A percentile compares a stretch with the other conserved stretches of the same genome.
Conservation (phyloP, 2,888 invertebrate species). For the Uropetala carovei region DNA sequence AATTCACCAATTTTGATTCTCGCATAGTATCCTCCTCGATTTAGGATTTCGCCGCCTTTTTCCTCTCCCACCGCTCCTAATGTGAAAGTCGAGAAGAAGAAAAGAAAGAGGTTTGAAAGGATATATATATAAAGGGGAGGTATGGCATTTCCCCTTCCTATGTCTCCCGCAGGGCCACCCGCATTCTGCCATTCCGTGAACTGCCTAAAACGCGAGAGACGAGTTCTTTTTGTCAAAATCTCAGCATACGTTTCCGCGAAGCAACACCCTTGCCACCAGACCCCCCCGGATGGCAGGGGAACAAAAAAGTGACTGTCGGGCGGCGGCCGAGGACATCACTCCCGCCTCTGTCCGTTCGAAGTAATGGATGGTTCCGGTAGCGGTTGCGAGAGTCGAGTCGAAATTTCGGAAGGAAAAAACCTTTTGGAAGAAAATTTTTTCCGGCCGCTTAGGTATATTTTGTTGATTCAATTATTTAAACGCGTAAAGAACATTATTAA, state of each 20-base stretch:
- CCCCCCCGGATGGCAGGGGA: background rate
- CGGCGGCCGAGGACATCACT: background rate
- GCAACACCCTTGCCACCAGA: constrained; percentile 18
- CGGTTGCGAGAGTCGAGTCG: background rate
- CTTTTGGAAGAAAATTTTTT: background rate
- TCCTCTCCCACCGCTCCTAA: constrained; percentile 10
- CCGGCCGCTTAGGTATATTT: background rate
- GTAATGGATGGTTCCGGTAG: background rate
- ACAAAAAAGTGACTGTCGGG: constrained; percentile 37
- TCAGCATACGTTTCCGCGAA: constrained; percentile 44
- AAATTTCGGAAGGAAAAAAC: background rate
- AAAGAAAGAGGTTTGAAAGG: constrained; percentile 9
- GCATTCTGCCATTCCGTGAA: constrained; percentile 58
- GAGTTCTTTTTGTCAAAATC: constrained; percentile 43
- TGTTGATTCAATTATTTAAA: background rate
- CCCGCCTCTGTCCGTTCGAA: background rate
- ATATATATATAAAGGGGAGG: background rate
- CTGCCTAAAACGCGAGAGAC: constrained; percentile 43
- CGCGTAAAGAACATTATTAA: background rate
- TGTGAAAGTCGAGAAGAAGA: constrained; percentile 13
- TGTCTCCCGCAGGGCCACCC: constrained; percentile 41
- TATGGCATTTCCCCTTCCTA: background rate
- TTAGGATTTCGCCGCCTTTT: background rate
- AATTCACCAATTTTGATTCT: constrained; percentile 49
- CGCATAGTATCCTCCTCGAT: background rate